Evolutionary conservation across 1,140 invertebrate genomes (phyloP).

Genomic region (Triops cancriformis): DNA sequence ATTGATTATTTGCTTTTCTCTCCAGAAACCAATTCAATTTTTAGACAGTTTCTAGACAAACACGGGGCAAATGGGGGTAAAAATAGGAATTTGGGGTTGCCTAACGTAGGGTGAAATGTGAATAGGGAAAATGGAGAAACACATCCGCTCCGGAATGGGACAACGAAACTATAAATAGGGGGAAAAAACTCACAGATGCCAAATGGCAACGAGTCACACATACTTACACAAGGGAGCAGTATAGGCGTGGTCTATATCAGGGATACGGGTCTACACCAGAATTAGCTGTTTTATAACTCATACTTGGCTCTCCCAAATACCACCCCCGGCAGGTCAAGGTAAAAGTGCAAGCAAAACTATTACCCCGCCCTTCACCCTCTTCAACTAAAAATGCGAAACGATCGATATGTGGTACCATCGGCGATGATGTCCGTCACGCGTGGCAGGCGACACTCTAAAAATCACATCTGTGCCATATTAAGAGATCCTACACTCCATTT

Average conservation of each 20-base stretch:
- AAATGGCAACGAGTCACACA: slow-evolving; percentile 4
- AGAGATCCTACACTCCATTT: not conserved
- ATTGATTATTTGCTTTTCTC: too few relatives aligned
- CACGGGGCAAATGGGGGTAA: too few relatives aligned
- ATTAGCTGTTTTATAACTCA: not conserved
- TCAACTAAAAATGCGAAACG: not conserved
- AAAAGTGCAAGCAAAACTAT: not conserved
- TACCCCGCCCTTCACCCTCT: not conserved
- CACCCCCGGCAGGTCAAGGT: slow-evolving; percentile 2
- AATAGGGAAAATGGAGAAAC: not conserved
- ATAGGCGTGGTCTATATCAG: not conserved
- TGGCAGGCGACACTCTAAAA: not conserved
- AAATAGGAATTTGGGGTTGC: too few relatives aligned
- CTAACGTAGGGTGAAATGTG: not conserved
- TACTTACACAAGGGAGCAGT: not conserved
- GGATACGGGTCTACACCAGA: not conserved
- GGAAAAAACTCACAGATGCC: not conserved
- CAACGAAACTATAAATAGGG: not conserved
- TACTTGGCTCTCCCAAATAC: not conserved
- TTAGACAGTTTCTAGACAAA: too few relatives aligned
- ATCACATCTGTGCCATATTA: not conserved
- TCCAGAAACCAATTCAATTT: too few relatives aligned
- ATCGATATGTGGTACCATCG: slow-evolving; percentile 5
- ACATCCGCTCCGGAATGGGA: not conserved
- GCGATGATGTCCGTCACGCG: not conserved